These are phyloP conservation scores for Falco novaeseelandiae DNA, from an alignment of 2,797 vertebrate genomes.

Conservation along the genomic window DNA sequence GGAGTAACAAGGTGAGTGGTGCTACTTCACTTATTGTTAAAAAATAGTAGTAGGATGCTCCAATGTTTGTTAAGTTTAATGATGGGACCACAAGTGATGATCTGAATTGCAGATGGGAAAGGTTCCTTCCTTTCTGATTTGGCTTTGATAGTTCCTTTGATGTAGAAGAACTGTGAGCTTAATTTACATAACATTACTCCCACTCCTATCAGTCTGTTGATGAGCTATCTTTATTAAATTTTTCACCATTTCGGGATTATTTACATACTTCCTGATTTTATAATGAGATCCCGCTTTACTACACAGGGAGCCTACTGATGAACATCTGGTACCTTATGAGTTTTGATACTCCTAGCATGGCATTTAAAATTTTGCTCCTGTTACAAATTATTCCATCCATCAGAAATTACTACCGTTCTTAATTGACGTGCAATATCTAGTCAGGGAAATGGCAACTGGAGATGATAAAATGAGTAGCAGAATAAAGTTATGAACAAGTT, in stretches of 20 bases:
- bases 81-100: slow-evolving; percentile 7
- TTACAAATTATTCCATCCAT: neutral
- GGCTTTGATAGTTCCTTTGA: slow-evolving; percentile 50
- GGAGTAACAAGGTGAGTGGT: neutral
- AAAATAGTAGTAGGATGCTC: neutral
- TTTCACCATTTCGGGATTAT: slow-evolving; percentile 18
- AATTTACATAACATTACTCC: slow-evolving; percentile 47
- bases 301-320: neutral
- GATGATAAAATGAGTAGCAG: neutral
- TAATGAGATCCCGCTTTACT: slow-evolving; percentile 22
- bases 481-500: neutral
- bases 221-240: slow-evolving; percentile 41
- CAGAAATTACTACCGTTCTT: neutral
- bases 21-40: neutral
- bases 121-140: slow-evolving; percentile 24
- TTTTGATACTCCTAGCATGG: neutral
- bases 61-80: neutral
- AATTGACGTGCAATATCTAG: neutral
- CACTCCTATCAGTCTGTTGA: slow-evolving; percentile 43
- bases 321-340: slow-evolving; percentile 30
- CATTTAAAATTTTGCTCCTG: slow-evolving; percentile 6
- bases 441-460: neutral
- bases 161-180: slow-evolving; percentile 44
- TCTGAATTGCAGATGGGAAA: slow-evolving; percentile 49
- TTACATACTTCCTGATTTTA: slow-evolving; percentile 31